phyloP scores from a whole-genome alignment of 2,797 vertebrate species.

The Aplochiton taeniatus region DNA sequence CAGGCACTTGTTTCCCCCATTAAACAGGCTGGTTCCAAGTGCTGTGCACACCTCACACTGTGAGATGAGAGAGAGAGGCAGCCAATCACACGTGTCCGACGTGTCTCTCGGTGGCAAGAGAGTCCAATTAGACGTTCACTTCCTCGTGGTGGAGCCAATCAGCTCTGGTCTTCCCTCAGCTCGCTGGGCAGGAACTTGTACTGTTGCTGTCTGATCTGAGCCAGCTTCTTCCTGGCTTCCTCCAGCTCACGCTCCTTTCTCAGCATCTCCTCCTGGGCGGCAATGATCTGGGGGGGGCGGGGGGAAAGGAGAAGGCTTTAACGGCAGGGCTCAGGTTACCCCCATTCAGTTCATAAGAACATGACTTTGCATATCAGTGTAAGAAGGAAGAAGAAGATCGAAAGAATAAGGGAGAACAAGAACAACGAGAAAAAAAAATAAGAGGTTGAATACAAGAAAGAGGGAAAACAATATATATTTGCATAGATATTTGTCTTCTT shows the following conservation, averaged over 20 bases:
- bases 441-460: too few relatives aligned
- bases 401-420: background rate
- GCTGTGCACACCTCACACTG: constrained; percentile 59
- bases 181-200: constrained; percentile 98
- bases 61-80: constrained; percentile 50
- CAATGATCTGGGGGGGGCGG: constrained; percentile 84
- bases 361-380: background rate
- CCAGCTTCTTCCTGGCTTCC: constrained; percentile 96
- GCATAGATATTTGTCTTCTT: too few relatives aligned
- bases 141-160: constrained; percentile 47
- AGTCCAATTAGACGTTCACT: constrained; percentile 32
- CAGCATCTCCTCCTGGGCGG: constrained; percentile 98
- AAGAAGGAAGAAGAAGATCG: background rate
- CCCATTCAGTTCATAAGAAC: background rate
- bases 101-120: constrained; percentile 26
- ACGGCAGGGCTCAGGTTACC: too few relatives aligned
- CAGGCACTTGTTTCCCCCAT: constrained; percentile 69
- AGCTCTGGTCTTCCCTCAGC: constrained; percentile 93
- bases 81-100: constrained; percentile 40
- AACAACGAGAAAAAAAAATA: too few relatives aligned
- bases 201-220: constrained; percentile 98
- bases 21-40: constrained; percentile 71
- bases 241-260: constrained; percentile 97
- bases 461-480: too few relatives aligned
- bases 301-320: constrained; percentile 6